phyloP scores from a whole-genome alignment of 2,888 invertebrate genomes.

The Bombylius discolor region DNA sequence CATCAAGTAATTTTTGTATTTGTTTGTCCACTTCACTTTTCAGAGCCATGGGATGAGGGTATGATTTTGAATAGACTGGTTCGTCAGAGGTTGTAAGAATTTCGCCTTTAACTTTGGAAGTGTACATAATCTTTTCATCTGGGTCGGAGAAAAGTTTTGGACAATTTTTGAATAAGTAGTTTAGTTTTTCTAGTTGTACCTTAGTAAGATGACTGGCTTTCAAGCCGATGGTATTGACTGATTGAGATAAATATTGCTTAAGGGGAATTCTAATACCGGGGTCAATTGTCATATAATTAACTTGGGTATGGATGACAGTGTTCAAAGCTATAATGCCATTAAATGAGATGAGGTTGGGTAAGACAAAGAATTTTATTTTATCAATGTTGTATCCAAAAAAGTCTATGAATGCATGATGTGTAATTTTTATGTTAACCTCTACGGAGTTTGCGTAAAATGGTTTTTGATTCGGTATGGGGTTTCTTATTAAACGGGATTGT shows the following conservation, averaged over 20 bases:
- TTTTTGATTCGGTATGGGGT: too few relatives aligned
- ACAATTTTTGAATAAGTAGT: not conserved
- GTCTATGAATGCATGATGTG: constrained; percentile 7
- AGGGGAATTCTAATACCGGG: constrained; percentile 1
- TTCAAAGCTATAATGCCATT: constrained; percentile 9
- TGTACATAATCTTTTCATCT: not conserved
- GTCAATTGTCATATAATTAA: constrained; percentile 8
- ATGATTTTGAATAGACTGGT: not conserved
- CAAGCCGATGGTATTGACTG: constrained; percentile 3
- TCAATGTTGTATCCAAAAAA: constrained; percentile 1
- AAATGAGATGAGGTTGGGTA: constrained; percentile 6
- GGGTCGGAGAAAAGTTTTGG: not conserved
- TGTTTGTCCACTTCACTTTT: not conserved
- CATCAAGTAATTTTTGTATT: not conserved
- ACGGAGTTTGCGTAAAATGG: constrained; percentile 12
- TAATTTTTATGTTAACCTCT: constrained; percentile 10
- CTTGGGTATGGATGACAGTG: constrained; percentile 2
- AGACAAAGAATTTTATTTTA: constrained; percentile 10
- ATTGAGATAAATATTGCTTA: constrained; percentile 1
- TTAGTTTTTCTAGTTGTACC: not conserved
- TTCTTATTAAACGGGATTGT: constrained; percentile 6
- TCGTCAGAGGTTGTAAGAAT: not conserved
- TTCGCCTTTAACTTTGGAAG: not conserved
- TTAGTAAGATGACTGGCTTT: constrained; percentile 1
- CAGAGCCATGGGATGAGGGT: not conserved